phyloP scores from a whole-genome alignment of 2,113 vertebrate genomes.

The Rhadina sibilatrix region DNA sequence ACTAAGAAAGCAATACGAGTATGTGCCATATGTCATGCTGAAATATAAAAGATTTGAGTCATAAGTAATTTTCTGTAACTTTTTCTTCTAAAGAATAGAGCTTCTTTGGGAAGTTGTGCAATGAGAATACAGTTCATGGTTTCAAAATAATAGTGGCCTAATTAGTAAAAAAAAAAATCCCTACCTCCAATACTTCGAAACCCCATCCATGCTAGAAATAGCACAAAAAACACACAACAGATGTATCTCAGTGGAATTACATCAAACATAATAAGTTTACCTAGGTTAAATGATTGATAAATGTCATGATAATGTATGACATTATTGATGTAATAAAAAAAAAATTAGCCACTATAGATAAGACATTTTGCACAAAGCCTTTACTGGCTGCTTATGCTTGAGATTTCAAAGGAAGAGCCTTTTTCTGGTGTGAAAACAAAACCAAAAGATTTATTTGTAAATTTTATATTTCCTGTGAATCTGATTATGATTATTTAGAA shows the following conservation, averaged over 20 bases:
- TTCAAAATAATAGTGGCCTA: constrained; percentile 1
- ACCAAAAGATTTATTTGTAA: not conserved
- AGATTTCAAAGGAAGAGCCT: not conserved
- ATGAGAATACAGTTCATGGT: not conserved
- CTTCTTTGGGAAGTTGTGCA: not conserved
- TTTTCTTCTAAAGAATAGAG: not conserved
- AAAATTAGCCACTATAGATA: not conserved
- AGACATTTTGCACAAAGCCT: not conserved
- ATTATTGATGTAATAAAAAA: not conserved
- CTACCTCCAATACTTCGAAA: not conserved
- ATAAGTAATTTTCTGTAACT: not conserved
- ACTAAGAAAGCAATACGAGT: not conserved
- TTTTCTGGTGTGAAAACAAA: not conserved
- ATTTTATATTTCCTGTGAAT: not conserved
- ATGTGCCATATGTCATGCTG: not conserved
- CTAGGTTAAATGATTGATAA: constrained; percentile 38
- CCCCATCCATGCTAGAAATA: not conserved
- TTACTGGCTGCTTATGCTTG: not conserved
- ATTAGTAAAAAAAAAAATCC: not conserved
- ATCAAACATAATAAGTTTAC: not conserved
- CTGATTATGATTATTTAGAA: not conserved
- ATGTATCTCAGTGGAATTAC: not conserved
- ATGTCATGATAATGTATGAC: not conserved
- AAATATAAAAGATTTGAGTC: not conserved
- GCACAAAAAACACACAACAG: not conserved